Base-by-base conservation (phyloP, 2,888 invertebrate genomes). In the Watsonalla binaria region DNA sequence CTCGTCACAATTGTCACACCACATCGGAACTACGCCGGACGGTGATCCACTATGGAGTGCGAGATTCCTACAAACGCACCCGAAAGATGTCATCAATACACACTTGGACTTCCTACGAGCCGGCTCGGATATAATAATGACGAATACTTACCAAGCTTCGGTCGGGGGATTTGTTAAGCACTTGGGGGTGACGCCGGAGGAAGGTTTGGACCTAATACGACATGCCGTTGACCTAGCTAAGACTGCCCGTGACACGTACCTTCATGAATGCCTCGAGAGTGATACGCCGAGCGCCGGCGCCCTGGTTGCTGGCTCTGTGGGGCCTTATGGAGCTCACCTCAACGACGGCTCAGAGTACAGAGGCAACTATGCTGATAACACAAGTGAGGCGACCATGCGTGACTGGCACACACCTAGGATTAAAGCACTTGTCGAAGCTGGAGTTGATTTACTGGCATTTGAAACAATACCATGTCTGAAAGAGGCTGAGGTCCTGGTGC, bases 291-390 rank as follows among this genome's bases (percentile, higher is more conserved):
- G 60, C 6, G 68, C 58, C 0, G 71, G 74, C 14, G 94, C 95
- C 5, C 74, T 94, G 47, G 92, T 98, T 51, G 96, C 95, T 0
- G 98, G 97, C 0, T 96, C 97, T 0, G 93, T 98, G 24, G 98
- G 98, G 0, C 97, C 98, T 0, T 98, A 96, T 75, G 98, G 98
- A 0, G 98, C 98, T 0, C 94, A 94, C 68, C 87, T 97, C 53
- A 94, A 95, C 66, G 97, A 98, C 78, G 96, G 95, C 2, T 98
- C 98, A 0, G 98, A 99, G 80, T 99, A 98, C 80, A 94, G 93
- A 4, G 98, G 98, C 0, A 89, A 89, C 45, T 96, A 96, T 76
- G 94, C 94, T 0, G 92, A 93, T 53, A 90, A 77, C 52, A 93
- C 94, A 0, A 76, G 93, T 0, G 82, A 84, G 1, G 91, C 94